A percentile compares a stretch with the other conserved stretches of the same genome.
Evolutionary conservation across 2,113 vertebrate species (phyloP).

Genomic region (Brachypodius melanocephalos): DNA sequence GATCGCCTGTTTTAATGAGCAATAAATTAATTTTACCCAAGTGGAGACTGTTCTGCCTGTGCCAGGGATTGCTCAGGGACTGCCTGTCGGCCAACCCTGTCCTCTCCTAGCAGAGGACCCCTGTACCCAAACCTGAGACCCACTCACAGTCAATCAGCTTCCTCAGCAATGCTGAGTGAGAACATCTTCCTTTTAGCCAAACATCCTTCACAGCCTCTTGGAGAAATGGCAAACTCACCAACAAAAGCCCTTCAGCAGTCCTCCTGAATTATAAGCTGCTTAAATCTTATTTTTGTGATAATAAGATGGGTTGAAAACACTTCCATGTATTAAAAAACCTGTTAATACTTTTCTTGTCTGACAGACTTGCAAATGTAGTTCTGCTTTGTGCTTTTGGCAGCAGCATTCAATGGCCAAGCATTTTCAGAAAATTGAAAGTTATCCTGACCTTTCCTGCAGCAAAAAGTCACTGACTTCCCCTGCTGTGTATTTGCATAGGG

Average conservation of each 20-base stretch:
- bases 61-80: background rate
- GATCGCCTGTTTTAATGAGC: background rate
- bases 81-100: fast-evolving
- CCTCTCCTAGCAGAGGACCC: background rate
- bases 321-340: background rate
- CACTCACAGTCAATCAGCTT: background rate
- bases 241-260: background rate
- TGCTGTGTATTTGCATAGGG: background rate
- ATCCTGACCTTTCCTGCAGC: conserved; percentile 15
- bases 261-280: background rate
- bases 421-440: background rate
- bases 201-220: background rate
- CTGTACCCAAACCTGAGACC: background rate
- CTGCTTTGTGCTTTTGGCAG: background rate
- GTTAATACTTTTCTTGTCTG: background rate
- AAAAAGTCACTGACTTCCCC: background rate
- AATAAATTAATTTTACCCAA: background rate
- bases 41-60: background rate
- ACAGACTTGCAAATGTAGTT: background rate
- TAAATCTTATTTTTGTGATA: background rate
- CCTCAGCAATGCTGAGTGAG: background rate
- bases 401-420: fast-evolving
- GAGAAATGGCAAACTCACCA: background rate
- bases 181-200: background rate
- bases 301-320: background rate